These are phyloP conservation scores for Pogonomyrmex barbatus DNA, from an alignment of 1,140 invertebrate species.

Conservation along the genomic window DNA sequence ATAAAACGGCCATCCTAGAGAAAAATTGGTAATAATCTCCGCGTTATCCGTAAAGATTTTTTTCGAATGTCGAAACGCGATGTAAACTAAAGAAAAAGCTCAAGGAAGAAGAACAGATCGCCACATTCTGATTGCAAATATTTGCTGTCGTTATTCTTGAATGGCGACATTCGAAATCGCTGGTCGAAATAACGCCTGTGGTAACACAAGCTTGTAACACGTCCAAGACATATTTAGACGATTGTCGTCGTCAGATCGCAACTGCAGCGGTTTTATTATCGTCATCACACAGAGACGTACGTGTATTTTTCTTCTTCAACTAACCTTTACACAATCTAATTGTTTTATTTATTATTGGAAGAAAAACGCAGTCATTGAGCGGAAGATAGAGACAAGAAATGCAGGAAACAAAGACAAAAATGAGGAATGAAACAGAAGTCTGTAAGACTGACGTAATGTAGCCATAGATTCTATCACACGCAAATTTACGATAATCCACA, in stretches of 20 bases:
- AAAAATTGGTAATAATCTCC: slow-evolving; percentile 25
- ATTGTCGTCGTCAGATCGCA: slow-evolving; percentile 43
- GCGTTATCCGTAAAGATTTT: slow-evolving; percentile 1
- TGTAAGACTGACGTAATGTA: background rate
- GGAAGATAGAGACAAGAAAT: background rate
- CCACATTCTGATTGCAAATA: background rate
- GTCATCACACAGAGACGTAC: slow-evolving; percentile 27
- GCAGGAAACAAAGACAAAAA: background rate
- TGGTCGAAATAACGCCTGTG: slow-evolving; percentile 57
- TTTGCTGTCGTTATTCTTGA: slow-evolving; percentile 44
- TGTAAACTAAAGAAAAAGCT: background rate
- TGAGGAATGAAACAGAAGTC: background rate
- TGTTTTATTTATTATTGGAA: background rate
- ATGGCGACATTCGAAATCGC: slow-evolving; percentile 57
- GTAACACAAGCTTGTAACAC: slow-evolving; percentile 61
- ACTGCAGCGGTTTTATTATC: slow-evolving; percentile 11
- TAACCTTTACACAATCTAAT: background rate
- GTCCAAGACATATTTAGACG: slow-evolving; percentile 73
- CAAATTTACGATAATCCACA: background rate
- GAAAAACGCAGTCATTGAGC: background rate
- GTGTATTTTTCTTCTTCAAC: slow-evolving; percentile 9
- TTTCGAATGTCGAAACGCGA: background rate
- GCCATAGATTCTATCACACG: background rate
- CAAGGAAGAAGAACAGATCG: background rate
- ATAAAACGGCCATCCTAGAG: slow-evolving; percentile 10